Conservation (phyloP, 2,113 vertebrate species). For the Erythrolamprus reginae region DNA sequence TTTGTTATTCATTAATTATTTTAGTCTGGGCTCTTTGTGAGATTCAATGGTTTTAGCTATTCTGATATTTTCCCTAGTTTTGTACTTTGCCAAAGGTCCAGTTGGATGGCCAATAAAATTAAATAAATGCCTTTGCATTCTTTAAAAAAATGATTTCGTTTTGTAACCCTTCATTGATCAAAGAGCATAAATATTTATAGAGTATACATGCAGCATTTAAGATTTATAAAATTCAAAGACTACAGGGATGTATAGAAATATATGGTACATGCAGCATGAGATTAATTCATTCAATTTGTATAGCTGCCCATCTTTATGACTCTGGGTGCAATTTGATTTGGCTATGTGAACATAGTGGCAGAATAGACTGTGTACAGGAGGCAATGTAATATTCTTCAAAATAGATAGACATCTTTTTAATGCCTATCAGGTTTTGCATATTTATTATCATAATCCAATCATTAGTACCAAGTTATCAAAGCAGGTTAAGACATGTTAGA, state of each 20-base stretch:
- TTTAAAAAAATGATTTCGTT: background rate
- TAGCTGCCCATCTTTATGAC: background rate
- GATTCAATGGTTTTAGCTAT: background rate
- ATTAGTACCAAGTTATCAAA: background rate
- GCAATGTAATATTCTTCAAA: background rate
- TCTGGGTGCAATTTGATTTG: background rate
- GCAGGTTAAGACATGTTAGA: background rate
- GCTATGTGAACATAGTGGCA: background rate
- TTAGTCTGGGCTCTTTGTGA: background rate
- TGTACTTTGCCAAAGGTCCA: background rate
- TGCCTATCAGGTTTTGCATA: background rate
- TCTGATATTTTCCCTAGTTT: background rate
- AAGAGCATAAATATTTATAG: background rate
- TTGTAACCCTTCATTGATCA: background rate
- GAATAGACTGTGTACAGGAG: background rate
- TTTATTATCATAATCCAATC: background rate
- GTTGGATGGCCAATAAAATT: background rate
- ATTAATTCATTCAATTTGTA: background rate
- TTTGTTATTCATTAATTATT: background rate
- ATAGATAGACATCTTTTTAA: background rate
- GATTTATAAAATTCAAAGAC: background rate
- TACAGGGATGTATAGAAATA: background rate
- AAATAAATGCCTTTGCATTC: background rate
- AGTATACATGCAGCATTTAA: background rate
- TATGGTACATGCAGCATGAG: background rate